phyloP scores from a whole-genome alignment of 2,888 invertebrate genomes.

The Dynastes hyllus region DNA sequence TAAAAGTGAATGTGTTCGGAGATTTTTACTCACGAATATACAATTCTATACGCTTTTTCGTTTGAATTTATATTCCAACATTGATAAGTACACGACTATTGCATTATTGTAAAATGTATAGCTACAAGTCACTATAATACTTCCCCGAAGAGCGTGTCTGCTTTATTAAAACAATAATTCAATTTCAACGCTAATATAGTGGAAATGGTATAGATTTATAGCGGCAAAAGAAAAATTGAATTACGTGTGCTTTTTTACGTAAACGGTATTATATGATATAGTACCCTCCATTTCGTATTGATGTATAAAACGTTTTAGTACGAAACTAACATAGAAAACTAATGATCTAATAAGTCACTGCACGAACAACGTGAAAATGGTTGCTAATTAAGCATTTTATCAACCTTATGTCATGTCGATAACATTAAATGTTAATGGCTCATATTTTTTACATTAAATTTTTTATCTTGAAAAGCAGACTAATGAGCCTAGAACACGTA shows the following conservation, averaged over 20 bases:
- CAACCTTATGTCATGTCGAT: too few species aligned
- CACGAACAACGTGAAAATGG: too few species aligned
- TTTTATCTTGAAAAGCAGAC: too few species aligned
- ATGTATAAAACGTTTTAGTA: conserved; percentile 6
- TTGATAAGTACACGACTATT: conserved; percentile 44
- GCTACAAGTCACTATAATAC: neutral
- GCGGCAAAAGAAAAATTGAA: conserved; percentile 2
- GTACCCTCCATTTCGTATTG: neutral
- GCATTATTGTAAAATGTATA: conserved; percentile 36
- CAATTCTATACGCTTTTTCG: conserved; percentile 15
- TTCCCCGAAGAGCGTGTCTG: conserved; percentile 2
- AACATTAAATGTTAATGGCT: too few species aligned
- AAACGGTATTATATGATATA: neutral
- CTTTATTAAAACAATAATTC: conserved; percentile 46
- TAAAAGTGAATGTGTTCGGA: neutral
- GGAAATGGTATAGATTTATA: conserved; percentile 21
- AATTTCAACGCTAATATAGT: conserved; percentile 37
- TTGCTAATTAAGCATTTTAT: too few species aligned
- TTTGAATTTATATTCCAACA: conserved; percentile 22
- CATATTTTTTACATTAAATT: too few species aligned
- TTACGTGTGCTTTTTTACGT: conserved; percentile 9
- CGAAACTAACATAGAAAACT: neutral
- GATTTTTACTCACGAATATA: neutral
- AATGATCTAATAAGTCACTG: neutral
- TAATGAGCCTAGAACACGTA: too few species aligned